Evolutionary conservation across 2,113 vertebrate species (phyloP), one percentile per base, ranked within the genome.

Genomic region (Argyrosomus japonicus): DNA sequence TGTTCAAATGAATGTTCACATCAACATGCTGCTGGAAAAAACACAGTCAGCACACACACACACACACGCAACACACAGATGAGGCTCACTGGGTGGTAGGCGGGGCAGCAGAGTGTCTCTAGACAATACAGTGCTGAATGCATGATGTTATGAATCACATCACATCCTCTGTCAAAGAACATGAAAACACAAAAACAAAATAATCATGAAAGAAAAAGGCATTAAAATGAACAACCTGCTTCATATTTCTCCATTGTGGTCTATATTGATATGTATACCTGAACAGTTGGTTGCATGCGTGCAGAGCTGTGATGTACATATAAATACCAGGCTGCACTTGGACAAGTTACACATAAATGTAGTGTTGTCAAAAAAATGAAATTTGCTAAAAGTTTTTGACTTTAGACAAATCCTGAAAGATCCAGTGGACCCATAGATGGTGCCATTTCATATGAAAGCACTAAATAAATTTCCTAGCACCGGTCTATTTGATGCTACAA

Each of bases 1-100:
- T 80, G 57, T 48, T 76, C 23, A 62, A 68, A 63, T 67, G 76
- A 75, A 72, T 14, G 57, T 77, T 84, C 78, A 36, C 81, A 76
- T 83, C 74, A 73, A 72, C 29, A 40, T 21, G 45, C 67, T 65
- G 61, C 65, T 61, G 29, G 60, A 86, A 62, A 50, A 86, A 79
- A 87, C 81, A 80, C 27, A 13, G 60, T 73, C 68, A 75, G 71
- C 72, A 65, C 32, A 67, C 67, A 48, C 77, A 56, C 40, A 53
- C 19, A 25, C 68, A 61, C 45, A 8, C 7, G 9, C 72, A 65
- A 32, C 43, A 58, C 6, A 68, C 6, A 68, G 58, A 85, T 51
- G 63, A 80, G 51, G 56, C 74, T 83, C 69, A 29, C 61, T 48
- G 57, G 57, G 82, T 63, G 82, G 61, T 63, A 17, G 69, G 50